These are phyloP conservation scores for Meda fulgida DNA, from an alignment of 2,797 vertebrate genomes.

Conservation along the genomic window DNA sequence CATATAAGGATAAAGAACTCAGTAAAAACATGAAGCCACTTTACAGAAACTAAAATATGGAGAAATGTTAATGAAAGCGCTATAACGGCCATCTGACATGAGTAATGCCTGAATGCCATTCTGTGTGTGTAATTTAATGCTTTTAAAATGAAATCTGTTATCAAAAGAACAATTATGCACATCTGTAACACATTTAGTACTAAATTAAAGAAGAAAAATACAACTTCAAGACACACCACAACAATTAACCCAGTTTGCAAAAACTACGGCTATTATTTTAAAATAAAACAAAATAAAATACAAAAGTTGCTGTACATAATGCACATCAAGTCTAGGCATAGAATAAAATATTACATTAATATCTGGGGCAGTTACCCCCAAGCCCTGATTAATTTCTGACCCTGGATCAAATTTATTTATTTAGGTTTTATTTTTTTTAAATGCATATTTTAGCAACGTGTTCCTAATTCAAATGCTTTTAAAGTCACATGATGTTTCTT, in stretches of 20 bases:
- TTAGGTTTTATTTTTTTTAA: background rate
- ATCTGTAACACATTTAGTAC: conserved; percentile 28
- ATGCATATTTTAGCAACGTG: background rate
- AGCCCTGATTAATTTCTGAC: background rate
- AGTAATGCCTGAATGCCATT: conserved; percentile 31
- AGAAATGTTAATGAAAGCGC: conserved; percentile 12
- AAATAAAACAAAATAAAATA: background rate
- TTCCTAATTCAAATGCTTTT: background rate
- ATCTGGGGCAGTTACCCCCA: background rate
- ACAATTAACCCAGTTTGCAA: background rate
- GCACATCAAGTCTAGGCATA: background rate
- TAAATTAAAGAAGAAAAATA: conserved; percentile 13
- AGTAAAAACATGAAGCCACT: conserved; percentile 21
- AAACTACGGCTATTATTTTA: background rate
- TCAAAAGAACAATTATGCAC: conserved; percentile 9
- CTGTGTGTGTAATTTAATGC: conserved; percentile 16
- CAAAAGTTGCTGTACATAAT: background rate
- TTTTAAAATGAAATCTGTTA: conserved; percentile 14
- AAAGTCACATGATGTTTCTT: background rate
- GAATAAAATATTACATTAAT: background rate
- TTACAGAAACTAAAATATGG: conserved; percentile 22
- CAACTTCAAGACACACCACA: background rate
- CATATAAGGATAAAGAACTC: conserved; percentile 46
- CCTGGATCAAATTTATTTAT: background rate
- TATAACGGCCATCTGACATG: conserved; percentile 10